Evolutionary conservation across 2,888 invertebrate genomes (phyloP), one percentile per base, ranked within the genome.

Genomic region (Dichetophora obliterata): DNA sequence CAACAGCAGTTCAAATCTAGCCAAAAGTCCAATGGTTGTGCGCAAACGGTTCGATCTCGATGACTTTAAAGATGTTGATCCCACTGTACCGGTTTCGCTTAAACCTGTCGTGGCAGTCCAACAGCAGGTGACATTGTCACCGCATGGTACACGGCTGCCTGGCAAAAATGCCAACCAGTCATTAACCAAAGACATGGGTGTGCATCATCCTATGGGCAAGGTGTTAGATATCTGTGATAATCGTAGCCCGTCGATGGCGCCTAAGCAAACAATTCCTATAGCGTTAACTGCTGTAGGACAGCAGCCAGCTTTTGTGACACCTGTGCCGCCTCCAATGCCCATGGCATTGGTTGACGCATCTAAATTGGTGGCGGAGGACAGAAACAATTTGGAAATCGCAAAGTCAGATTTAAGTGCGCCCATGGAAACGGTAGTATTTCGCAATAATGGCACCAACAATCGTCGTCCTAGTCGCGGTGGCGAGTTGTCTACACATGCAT

Each of bases 191-290:
- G 84, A 85, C 70, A 75, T 86, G 76, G 84, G 83, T 0, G 68
- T 76, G 0, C 83, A 85, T 69, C 89, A 88, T 84, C 86, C 88
- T 6, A 86, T 88, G 87, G 84, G 86, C 50, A 88, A 86, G 57
- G 84, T 88, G 4, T 82, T 88, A n/a, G 88, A 87, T 48, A 83
- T 88, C 34, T 89, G 88, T 84, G 89, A 89, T 83, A 82, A 82
- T 75, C 63, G 65, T 52, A 61, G 34, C 16, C n/a, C 54, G 6
- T 16, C 22, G 65, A 3, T 2, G 3, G 43, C 34, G 1, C 19
- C 16, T n/a, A 16, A n/a, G 37, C 24, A 24, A 24, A n/a, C 52
- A 16, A 14, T 34, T 31, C 69, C 69, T 16, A 27, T 31, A 8
- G 66, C 48, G 11, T 1, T 19, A 2, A n/a, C 19, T 22, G 9